Conservation (phyloP, 2,888 invertebrate genomes). For the Yponomeuta plumbellus region DNA sequence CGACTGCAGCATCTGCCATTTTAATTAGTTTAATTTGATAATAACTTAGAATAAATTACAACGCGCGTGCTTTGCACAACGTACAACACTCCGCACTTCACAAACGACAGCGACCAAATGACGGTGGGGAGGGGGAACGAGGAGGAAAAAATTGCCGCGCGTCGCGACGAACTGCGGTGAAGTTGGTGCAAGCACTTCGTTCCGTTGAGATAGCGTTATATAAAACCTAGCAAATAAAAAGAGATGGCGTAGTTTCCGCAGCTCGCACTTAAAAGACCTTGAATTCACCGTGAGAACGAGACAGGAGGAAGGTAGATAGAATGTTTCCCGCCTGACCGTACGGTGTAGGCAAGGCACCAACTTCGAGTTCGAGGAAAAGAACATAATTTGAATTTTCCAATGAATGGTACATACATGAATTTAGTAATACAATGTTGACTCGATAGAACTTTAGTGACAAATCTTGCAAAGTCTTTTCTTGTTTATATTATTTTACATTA, state of each 20-base stretch:
- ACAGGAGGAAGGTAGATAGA: conserved; percentile 25
- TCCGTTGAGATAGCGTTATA: conserved; percentile 35
- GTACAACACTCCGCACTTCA: conserved; percentile 61
- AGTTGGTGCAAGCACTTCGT: conserved; percentile 49
- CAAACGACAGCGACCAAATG: conserved; percentile 72
- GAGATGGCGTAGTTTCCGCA: conserved; percentile 37
- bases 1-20: conserved; percentile 83
- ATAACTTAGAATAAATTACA: conserved; percentile 42
- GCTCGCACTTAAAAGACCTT: conserved; percentile 53
- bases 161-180: conserved; percentile 49
- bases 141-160: conserved; percentile 50
- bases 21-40: conserved; percentile 34
- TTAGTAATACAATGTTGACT: no score
- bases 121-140: conserved; percentile 63
- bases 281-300: conserved; percentile 40
- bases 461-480: no score
- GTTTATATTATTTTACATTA: no score
- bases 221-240: conserved; percentile 27
- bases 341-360: no score
- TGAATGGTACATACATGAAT: no score
- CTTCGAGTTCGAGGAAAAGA: no score
- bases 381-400: no score
- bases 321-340: no score
- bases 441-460: no score
- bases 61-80: conserved; percentile 65